Percentiles rank a stretch among this genome's conserved stretches.
Conservation (phyloP, 1,140 invertebrate genomes). For the Anagrus nilaparvatae region DNA sequence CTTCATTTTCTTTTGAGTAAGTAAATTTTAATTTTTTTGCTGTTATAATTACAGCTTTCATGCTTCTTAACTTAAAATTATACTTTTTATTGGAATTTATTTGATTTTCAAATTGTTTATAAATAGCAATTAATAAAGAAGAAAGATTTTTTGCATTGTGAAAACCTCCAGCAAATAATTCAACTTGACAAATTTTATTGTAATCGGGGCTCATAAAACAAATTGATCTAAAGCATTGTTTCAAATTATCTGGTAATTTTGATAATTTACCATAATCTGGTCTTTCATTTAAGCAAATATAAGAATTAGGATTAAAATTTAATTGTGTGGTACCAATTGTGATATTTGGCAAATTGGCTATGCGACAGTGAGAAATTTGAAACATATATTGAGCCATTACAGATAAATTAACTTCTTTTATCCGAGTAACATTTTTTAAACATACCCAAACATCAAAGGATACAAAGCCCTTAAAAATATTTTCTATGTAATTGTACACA, state of each 20-base stretch:
- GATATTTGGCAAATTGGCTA: slow-evolving; percentile 40
- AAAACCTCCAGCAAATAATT: slow-evolving; percentile 57
- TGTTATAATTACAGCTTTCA: slow-evolving; percentile 47
- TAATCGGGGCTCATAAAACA: slow-evolving; percentile 61
- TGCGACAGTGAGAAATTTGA: slow-evolving; percentile 42
- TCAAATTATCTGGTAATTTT: slow-evolving; percentile 56
- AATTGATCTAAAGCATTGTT: slow-evolving; percentile 55
- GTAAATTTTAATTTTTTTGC: slow-evolving; percentile 49
- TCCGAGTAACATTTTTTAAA: slow-evolving; percentile 60
- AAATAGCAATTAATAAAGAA: slow-evolving; percentile 50
- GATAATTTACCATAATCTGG: slow-evolving; percentile 47
- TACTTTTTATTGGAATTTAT: slow-evolving; percentile 48
- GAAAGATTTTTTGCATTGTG: slow-evolving; percentile 47
- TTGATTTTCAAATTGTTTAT: slow-evolving; percentile 52
- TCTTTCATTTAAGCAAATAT: slow-evolving; percentile 57
- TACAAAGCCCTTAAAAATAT: slow-evolving; percentile 52
- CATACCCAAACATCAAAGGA: slow-evolving; percentile 58
- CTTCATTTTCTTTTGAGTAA: slow-evolving; percentile 48
- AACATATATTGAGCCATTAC: slow-evolving; percentile 46
- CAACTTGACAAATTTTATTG: slow-evolving; percentile 54
- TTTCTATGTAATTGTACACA: slow-evolving; percentile 51
- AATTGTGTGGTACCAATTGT: slow-evolving; percentile 53
- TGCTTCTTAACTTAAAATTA: slow-evolving; percentile 46
- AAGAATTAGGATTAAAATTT: slow-evolving; percentile 47
- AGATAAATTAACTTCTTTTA: slow-evolving; percentile 47